A percentile compares a stretch with the other conserved stretches of the same genome.
Evolutionary conservation across 2,888 invertebrate species (phyloP).

Genomic region (Cyrtodaria siliqua): DNA sequence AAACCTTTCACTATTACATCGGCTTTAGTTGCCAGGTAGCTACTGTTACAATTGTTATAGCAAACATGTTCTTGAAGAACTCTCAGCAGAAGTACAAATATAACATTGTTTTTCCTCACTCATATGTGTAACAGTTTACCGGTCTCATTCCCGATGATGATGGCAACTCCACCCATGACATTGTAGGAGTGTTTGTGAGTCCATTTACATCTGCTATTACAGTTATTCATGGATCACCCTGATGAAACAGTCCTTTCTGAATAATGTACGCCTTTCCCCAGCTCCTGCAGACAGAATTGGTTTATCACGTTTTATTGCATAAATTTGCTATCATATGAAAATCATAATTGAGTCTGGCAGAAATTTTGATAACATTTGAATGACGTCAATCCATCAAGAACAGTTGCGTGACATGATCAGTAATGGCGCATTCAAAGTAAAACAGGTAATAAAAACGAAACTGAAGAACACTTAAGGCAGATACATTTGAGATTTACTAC

Average conservation of each 20-base stretch:
- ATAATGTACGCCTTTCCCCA: slow-evolving; percentile 42
- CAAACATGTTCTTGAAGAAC: slow-evolving; percentile 16
- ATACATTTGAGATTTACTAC: too few species aligned
- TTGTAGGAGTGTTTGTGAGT: too few species aligned
- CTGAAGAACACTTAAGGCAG: too few species aligned
- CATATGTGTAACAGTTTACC: slow-evolving; percentile 59
- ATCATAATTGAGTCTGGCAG: too few species aligned
- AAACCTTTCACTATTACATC: slow-evolving; percentile 57
- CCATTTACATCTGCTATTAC: slow-evolving; percentile 52
- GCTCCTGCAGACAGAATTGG: too few species aligned
- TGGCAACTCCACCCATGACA: slow-evolving; percentile 60
- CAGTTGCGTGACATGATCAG: too few species aligned
- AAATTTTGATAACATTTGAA: too few species aligned
- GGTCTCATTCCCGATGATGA: slow-evolving; percentile 55
- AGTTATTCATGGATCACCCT: slow-evolving; percentile 58
- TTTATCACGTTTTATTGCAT: too few species aligned
- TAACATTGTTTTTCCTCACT: slow-evolving; percentile 62
- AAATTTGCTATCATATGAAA: too few species aligned
- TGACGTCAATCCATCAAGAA: too few species aligned
- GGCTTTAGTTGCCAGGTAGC: slow-evolving; percentile 29
- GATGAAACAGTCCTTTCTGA: slow-evolving; percentile 27
- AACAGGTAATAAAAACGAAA: too few species aligned
- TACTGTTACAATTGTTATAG: slow-evolving; percentile 34
- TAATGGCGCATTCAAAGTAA: too few species aligned
- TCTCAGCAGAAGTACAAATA: slow-evolving; percentile 39